phyloP scores from a whole-genome alignment of 2,888 invertebrate species.

The Apamea monoglypha region DNA sequence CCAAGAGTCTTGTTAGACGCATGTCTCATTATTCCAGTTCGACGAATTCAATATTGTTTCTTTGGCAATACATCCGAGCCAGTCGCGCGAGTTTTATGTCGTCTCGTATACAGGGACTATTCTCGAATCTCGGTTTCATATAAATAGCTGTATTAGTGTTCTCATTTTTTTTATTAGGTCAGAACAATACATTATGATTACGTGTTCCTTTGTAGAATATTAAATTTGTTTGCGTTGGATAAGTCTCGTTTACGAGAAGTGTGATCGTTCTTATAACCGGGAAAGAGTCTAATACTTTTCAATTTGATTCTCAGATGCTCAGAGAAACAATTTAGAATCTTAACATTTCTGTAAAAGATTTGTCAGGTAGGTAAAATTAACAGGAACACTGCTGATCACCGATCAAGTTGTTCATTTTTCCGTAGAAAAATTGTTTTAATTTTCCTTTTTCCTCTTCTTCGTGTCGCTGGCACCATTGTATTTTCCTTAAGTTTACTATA shows the following conservation, averaged over 20 bases:
- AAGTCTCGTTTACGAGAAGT: conserved; percentile 8
- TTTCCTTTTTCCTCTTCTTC: neutral
- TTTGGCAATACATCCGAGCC: conserved; percentile 72
- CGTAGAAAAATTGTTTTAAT: neutral
- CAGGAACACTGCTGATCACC: neutral
- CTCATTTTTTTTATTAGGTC: conserved; percentile 19
- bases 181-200: conserved; percentile 11
- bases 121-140: conserved; percentile 53
- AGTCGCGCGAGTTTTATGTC: conserved; percentile 66
- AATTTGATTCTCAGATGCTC: neutral
- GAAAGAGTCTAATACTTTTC: conserved; percentile 13
- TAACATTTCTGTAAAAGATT: neutral
- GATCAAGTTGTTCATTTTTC: neutral
- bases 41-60: conserved; percentile 74
- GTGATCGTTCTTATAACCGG: conserved; percentile 7
- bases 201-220: conserved; percentile 12
- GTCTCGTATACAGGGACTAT: conserved; percentile 61
- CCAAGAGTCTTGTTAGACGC: conserved; percentile 68
- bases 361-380: neutral
- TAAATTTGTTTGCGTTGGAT: neutral
- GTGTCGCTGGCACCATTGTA: too few relatives aligned
- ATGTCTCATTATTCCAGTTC: conserved; percentile 74
- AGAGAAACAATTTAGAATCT: neutral
- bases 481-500: neutral
- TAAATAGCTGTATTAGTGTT: conserved; percentile 29